These are phyloP conservation scores for Osmerus eperlanus DNA, from an alignment of 2,113 vertebrate species.

Conservation along the genomic window DNA sequence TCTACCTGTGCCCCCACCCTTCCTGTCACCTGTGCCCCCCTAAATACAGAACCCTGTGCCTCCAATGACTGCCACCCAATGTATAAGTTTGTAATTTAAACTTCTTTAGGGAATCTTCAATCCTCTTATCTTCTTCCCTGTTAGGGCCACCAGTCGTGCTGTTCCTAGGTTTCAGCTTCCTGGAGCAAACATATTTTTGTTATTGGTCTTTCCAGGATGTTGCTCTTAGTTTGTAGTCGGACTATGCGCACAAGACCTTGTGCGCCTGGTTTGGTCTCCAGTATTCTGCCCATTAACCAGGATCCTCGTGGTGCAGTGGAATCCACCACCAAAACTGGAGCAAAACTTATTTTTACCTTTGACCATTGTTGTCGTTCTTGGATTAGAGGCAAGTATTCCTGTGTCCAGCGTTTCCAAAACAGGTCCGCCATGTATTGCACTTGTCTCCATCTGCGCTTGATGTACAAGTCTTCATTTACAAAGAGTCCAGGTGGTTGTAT, in stretches of 20 bases:
- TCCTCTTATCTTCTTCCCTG: too few relatives aligned
- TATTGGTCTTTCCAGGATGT: background rate
- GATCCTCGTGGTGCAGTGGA: constrained; percentile 1
- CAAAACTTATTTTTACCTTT: background rate
- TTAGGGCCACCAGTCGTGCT: too few relatives aligned
- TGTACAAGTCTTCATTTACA: background rate
- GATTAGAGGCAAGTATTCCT: background rate
- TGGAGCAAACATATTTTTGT: background rate
- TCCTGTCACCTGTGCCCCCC: too few relatives aligned
- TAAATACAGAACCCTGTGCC: too few relatives aligned
- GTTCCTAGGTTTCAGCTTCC: background rate
- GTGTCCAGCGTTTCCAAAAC: constrained; percentile 4
- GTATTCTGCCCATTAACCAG: background rate
- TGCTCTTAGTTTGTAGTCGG: background rate
- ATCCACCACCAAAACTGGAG: background rate
- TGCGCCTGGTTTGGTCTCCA: background rate
- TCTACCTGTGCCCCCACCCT: too few relatives aligned
- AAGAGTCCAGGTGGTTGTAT: background rate
- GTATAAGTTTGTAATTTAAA: too few relatives aligned
- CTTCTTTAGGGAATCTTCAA: too few relatives aligned
- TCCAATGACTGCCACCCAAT: too few relatives aligned
- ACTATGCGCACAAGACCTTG: background rate
- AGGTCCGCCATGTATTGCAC: constrained; percentile 5
- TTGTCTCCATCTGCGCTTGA: background rate
- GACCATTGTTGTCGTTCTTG: constrained; percentile 6